Percentiles rank a stretch among this genome's conserved stretches.
phyloP scores from a whole-genome alignment of 2,888 invertebrate genomes.

The Augiades crinisus region DNA sequence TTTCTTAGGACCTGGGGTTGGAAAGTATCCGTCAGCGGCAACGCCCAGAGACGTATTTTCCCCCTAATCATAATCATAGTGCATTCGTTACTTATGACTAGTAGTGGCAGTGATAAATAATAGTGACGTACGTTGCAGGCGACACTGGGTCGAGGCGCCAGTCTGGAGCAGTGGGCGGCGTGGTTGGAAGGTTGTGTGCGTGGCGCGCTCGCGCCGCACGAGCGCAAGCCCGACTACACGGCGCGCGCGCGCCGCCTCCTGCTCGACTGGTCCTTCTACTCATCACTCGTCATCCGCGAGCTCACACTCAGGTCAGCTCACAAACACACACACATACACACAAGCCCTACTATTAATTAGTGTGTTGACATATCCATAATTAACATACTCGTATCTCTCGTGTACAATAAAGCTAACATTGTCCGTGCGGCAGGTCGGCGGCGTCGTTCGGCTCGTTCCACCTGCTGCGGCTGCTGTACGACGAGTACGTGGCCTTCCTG shows the following conservation, averaged over 20 bases:
- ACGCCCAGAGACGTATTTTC: too few relatives aligned
- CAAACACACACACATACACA: too few relatives aligned
- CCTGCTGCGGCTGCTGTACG: conserved; percentile 97
- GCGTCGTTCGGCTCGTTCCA: conserved; percentile 99
- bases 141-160: conserved; percentile 95
- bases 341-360: too few relatives aligned
- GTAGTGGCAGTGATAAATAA: too few relatives aligned
- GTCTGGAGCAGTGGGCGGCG: conserved; percentile 97
- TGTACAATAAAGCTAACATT: too few relatives aligned
- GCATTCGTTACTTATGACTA: too few relatives aligned
- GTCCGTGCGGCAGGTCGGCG: conserved; percentile 83
- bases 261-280: conserved; percentile 99
- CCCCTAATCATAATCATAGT: too few relatives aligned
- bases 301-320: conserved; percentile 86
- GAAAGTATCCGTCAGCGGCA: too few relatives aligned
- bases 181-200: conserved; percentile 98
- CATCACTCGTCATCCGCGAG: conserved; percentile 98
- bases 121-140: too few relatives aligned
- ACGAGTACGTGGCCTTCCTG: conserved; percentile 99
- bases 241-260: conserved; percentile 93
- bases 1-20: too few relatives aligned
- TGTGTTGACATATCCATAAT: too few relatives aligned
- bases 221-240: conserved; percentile 90
- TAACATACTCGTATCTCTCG: too few relatives aligned
- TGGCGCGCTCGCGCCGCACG: conserved; percentile 93